Conservation (phyloP, 92 coral and sea anemone species). For the Epizoanthus rinbou region DNA sequence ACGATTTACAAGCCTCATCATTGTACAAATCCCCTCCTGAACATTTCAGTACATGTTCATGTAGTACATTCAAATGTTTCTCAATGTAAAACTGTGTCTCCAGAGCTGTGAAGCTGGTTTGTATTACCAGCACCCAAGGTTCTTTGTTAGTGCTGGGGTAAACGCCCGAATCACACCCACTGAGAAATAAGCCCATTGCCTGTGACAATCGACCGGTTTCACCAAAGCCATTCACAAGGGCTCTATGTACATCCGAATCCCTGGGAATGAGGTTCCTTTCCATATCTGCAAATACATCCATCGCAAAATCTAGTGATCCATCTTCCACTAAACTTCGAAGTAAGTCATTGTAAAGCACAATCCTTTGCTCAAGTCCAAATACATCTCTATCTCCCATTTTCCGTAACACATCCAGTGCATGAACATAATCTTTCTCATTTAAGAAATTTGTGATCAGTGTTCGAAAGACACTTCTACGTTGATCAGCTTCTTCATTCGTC, state of each 20-base stretch:
- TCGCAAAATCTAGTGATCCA: slow-evolving; percentile 56
- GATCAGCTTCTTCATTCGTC: slow-evolving; percentile 57
- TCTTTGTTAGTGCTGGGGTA: slow-evolving; percentile 53
- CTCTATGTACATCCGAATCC: slow-evolving; percentile 61
- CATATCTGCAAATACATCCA: slow-evolving; percentile 56
- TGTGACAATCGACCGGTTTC: slow-evolving; percentile 50
- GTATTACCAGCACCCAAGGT: slow-evolving; percentile 67
- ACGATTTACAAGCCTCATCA: slow-evolving; percentile 54
- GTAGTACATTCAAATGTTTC: slow-evolving; percentile 62
- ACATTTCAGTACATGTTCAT: slow-evolving; percentile 48
- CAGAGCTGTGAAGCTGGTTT: slow-evolving; percentile 61
- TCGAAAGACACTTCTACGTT: slow-evolving; percentile 54
- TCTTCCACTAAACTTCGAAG: slow-evolving; percentile 55
- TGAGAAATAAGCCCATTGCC: slow-evolving; percentile 63
- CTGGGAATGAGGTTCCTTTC: slow-evolving; percentile 55
- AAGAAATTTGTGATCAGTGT: slow-evolving; percentile 53
- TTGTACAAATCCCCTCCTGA: slow-evolving; percentile 53
- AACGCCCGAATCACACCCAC: slow-evolving; percentile 65
- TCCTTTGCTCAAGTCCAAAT: slow-evolving; percentile 51
- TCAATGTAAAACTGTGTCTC: slow-evolving; percentile 78
- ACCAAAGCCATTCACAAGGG: slow-evolving; percentile 70
- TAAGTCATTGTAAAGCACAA: slow-evolving; percentile 63
- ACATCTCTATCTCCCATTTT: slow-evolving; percentile 65
- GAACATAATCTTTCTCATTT: slow-evolving; percentile 34
- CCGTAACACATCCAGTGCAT: slow-evolving; percentile 57